phyloP scores from a whole-genome alignment of 2,113 vertebrate genomes.

The Grus americana region DNA sequence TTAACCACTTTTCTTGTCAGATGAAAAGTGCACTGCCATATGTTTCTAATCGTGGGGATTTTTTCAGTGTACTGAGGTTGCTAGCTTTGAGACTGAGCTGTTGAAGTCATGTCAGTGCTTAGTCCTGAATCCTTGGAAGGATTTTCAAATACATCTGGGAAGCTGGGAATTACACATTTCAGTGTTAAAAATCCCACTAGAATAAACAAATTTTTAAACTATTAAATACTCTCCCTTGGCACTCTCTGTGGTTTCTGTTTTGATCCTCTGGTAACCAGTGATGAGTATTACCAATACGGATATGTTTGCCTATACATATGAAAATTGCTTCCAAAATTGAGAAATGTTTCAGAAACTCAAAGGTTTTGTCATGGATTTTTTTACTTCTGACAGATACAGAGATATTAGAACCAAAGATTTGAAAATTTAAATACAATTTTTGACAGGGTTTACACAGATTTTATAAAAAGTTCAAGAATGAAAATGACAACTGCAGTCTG shows the following conservation, averaged over 20 bases:
- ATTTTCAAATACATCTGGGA: neutral
- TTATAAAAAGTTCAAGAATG: neutral
- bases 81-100: neutral
- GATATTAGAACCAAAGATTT: neutral
- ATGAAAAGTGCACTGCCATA: neutral
- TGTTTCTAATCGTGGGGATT: neutral
- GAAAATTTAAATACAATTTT: neutral
- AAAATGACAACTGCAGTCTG: neutral
- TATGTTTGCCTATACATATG: neutral
- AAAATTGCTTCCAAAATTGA: neutral
- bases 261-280: neutral
- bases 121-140: neutral
- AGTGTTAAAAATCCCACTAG: neutral
- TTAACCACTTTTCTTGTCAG: conserved; percentile 11
- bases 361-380: neutral
- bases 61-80: neutral
- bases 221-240: neutral
- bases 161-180: neutral
- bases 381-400: neutral
- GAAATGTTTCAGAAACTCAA: neutral
- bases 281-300: neutral
- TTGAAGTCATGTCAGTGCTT: neutral
- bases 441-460: neutral
- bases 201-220: neutral
- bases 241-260: neutral